A percentile compares a stretch with the other conserved stretches of the same genome.
Evolutionary conservation across 2,888 invertebrate genomes (phyloP).

Genomic region (Lithophane socia): DNA sequence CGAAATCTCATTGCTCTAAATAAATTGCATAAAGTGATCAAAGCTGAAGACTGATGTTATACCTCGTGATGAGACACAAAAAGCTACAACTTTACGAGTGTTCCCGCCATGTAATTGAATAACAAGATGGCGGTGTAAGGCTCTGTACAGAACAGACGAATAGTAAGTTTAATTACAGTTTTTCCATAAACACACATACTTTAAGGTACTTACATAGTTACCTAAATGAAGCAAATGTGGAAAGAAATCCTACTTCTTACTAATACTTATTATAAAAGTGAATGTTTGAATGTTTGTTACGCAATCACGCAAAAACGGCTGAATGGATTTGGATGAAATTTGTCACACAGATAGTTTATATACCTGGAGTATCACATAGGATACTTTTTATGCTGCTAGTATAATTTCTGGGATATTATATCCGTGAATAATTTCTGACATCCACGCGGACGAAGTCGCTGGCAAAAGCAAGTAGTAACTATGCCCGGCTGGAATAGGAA

Average conservation of each 20-base stretch:
- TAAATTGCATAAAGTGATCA: slow-evolving; percentile 26
- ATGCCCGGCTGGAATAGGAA: not conserved
- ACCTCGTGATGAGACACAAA: slow-evolving; percentile 62
- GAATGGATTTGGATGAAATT: not conserved
- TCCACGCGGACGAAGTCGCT: not conserved
- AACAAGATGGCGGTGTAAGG: slow-evolving; percentile 63
- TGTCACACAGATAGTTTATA: not conserved
- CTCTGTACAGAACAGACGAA: slow-evolving; percentile 43
- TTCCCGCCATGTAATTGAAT: slow-evolving; percentile 68
- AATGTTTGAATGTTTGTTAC: not conserved
- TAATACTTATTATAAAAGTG: too few species aligned
- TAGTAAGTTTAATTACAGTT: not conserved
- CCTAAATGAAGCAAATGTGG: not conserved
- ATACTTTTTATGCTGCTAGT: too few species aligned
- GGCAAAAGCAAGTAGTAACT: not conserved
- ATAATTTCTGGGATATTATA: too few species aligned
- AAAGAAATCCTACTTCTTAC: not conserved
- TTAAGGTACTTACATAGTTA: not conserved
- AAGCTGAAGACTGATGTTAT: slow-evolving; percentile 51
- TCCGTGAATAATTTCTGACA: too few species aligned
- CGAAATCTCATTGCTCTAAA: slow-evolving; percentile 10
- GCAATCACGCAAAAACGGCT: not conserved
- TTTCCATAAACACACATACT: not conserved
- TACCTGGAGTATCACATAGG: too few species aligned
- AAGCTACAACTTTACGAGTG: slow-evolving; percentile 64